These are phyloP conservation scores for Pangasianodon hypophthalmus DNA, from an alignment of 2,113 vertebrate genomes.

Conservation along the genomic window DNA sequence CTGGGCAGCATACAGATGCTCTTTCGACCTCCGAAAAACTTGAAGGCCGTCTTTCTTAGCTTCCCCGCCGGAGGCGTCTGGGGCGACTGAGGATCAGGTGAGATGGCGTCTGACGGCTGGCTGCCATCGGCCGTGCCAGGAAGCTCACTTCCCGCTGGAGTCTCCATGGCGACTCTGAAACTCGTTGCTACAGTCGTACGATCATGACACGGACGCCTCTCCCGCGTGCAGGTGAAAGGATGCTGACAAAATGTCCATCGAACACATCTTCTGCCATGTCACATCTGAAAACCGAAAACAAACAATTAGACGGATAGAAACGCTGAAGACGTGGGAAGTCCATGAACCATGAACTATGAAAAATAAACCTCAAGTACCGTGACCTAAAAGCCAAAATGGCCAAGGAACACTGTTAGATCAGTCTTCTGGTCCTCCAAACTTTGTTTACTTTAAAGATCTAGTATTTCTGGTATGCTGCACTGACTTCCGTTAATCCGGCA, in stretches of 20 bases:
- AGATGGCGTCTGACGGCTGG: conserved; percentile 56
- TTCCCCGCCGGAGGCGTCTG: conserved; percentile 78
- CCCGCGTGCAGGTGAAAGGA: background rate
- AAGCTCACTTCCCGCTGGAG: conserved; percentile 63
- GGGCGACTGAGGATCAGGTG: conserved; percentile 61
- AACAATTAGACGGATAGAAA: background rate
- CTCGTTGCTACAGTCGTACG: conserved; percentile 28
- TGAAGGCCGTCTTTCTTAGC: conserved; percentile 88
- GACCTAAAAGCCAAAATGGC: background rate
- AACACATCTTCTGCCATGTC: conserved; percentile 33
- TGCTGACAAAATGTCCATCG: background rate
- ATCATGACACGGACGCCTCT: conserved; percentile 17
- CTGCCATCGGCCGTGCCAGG: conserved; percentile 53
- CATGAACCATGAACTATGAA: background rate
- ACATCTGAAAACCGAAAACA: conserved; percentile 26
- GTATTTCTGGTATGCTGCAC: too few relatives aligned
- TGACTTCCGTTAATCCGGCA: too few relatives aligned
- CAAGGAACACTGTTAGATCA: background rate
- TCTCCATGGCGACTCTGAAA: conserved; percentile 75
- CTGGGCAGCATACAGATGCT: conserved; percentile 91
- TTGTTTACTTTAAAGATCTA: too few relatives aligned
- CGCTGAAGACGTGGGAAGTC: background rate
- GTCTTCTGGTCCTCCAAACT: too few relatives aligned
- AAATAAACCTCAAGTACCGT: background rate
- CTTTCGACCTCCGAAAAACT: conserved; percentile 89